Conservation (phyloP, 2,113 vertebrate genomes). For the Percina caprodes region DNA sequence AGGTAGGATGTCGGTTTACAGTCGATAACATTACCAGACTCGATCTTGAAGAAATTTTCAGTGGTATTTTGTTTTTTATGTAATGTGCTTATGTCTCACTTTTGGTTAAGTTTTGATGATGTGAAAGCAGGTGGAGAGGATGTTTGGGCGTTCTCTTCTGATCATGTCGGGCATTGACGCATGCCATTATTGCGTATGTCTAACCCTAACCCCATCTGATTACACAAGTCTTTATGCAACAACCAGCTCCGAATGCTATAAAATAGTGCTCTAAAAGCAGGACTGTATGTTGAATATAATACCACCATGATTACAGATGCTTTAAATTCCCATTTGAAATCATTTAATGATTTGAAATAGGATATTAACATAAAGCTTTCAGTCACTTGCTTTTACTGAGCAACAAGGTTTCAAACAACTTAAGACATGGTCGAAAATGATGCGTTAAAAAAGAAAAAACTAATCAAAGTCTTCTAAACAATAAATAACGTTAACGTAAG, state of each 20-base stretch:
- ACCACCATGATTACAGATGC: background rate
- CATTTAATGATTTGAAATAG: background rate
- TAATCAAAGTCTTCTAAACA: background rate
- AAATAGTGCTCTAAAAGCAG: background rate
- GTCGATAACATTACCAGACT: background rate
- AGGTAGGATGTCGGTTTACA: slow-evolving; percentile 57
- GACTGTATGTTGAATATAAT: background rate
- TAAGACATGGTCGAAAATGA: background rate
- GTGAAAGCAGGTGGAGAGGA: background rate
- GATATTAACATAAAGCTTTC: background rate
- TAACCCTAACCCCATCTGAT: background rate
- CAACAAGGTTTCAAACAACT: background rate
- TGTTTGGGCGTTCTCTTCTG: background rate
- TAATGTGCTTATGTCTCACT: background rate
- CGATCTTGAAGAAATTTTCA: background rate
- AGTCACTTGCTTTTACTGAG: background rate
- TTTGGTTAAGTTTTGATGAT: background rate
- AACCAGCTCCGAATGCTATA: background rate
- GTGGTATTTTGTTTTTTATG: background rate
- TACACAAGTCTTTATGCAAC: background rate
- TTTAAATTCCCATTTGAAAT: background rate
- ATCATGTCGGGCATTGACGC: background rate
- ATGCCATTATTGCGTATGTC: background rate
- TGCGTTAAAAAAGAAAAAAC: background rate
- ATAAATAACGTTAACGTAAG: background rate